These are phyloP conservation scores for Amblyjoppa proteus DNA, from an alignment of 2,888 invertebrate genomes.

Conservation along the genomic window DNA sequence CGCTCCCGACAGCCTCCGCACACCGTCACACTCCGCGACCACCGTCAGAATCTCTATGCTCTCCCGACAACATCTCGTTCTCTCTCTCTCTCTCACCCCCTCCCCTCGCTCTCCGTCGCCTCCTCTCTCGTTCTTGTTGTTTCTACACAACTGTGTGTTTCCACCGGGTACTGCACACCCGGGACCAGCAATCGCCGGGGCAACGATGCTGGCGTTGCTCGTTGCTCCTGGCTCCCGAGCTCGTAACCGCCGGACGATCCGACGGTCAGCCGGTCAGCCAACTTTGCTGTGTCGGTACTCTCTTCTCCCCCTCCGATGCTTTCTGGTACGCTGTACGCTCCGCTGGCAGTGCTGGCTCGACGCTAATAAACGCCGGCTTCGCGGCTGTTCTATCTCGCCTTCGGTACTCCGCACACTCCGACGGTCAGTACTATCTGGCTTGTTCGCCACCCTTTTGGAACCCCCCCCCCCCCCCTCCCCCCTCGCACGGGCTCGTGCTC, in stretches of 20 bases:
- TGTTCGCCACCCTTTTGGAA: slow-evolving; percentile 29
- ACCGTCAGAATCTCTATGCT: no score
- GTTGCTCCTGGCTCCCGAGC: slow-evolving; percentile 66
- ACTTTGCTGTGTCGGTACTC: slow-evolving; percentile 70
- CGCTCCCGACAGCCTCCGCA: background rate
- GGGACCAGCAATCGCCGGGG: slow-evolving; percentile 69
- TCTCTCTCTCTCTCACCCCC: no score
- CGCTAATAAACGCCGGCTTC: slow-evolving; percentile 78
- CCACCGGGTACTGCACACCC: slow-evolving; percentile 36
- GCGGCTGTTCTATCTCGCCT: slow-evolving; percentile 63
- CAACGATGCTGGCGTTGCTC: slow-evolving; percentile 61
- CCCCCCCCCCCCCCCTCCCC: background rate
- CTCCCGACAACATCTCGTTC: background rate
- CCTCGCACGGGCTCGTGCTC: background rate
- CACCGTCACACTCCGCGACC: slow-evolving; percentile 11
- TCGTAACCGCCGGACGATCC: slow-evolving; percentile 72
- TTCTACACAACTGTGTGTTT: slow-evolving; percentile 34
- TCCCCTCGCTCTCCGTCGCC: background rate
- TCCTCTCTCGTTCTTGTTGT: slow-evolving; percentile 35
- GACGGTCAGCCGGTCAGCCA: slow-evolving; percentile 75
- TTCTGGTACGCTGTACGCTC: background rate
- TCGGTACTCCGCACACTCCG: background rate
- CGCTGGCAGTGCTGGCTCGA: slow-evolving; percentile 53
- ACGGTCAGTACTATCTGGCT: background rate
- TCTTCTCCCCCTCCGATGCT: background rate